Evolutionary conservation across 92 coral and sea anemone genomes (phyloP).

Genomic region (Pocillopora grandis): DNA sequence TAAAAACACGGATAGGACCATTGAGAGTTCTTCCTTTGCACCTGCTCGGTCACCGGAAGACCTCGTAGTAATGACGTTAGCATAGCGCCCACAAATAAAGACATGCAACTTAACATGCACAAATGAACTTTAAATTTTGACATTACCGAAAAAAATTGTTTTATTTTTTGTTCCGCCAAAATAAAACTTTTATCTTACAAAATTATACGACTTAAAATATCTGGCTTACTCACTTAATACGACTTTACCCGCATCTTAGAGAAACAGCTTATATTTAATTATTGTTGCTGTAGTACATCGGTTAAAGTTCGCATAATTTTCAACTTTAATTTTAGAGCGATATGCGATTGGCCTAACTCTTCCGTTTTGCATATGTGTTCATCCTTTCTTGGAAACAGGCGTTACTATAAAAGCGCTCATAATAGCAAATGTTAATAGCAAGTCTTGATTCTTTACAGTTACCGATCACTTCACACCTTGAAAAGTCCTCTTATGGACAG

Average conservation of each 20-base stretch:
- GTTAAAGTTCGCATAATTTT: no score
- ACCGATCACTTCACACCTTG: no score
- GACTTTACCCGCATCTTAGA: no score
- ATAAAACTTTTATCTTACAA: not conserved
- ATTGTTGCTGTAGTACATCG: no score
- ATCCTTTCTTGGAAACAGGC: not conserved
- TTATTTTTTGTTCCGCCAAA: not conserved
- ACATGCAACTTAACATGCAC: not conserved
- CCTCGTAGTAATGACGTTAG: not conserved
- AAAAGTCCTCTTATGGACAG: no score
- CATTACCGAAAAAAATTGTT: not conserved
- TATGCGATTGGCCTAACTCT: not conserved
- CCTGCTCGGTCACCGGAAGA: conserved; percentile 20
- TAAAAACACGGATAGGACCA: not conserved
- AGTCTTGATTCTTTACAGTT: no score
- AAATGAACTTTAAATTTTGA: not conserved
- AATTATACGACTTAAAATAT: not conserved
- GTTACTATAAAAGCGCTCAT: no score
- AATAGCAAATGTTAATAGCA: no score
- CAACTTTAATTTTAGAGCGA: not conserved
- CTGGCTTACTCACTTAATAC: no score
- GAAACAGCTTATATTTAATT: no score
- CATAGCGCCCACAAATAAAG: not conserved
- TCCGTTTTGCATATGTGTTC: not conserved
- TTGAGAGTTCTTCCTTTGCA: conserved; percentile 25